Percentiles rank a stretch among this genome's conserved stretches.
phyloP scores from a whole-genome alignment of 2,888 invertebrate genomes.

The Cotesia congregata region DNA sequence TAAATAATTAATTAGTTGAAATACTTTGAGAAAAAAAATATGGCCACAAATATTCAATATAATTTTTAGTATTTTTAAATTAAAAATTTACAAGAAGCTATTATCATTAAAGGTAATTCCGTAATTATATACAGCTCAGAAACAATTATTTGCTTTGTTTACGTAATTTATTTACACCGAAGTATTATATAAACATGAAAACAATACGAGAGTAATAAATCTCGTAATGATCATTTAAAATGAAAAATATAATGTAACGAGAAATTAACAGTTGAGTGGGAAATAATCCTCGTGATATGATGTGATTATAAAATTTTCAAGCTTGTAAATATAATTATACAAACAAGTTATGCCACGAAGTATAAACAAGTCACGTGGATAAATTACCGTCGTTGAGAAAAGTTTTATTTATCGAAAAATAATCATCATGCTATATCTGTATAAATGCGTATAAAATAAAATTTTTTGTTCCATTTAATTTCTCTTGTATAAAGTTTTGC shows the following conservation, averaged over 20 bases:
- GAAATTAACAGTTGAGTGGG: not conserved
- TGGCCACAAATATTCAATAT: not conserved
- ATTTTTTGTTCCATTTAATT: not conserved
- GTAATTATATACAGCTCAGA: not conserved
- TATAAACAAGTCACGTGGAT: too few species aligned
- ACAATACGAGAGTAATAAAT: not conserved
- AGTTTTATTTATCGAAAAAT: too few species aligned
- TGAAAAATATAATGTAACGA: not conserved
- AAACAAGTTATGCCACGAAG: too few species aligned
- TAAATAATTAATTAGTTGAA: too few species aligned
- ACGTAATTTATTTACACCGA: not conserved
- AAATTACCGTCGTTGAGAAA: too few species aligned
- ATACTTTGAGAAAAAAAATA: too few species aligned
- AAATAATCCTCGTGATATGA: not conserved
- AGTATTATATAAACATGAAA: not conserved
- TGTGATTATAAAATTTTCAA: not conserved
- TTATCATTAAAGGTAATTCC: not conserved
- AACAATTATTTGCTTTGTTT: not conserved
- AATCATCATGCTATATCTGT: not conserved
- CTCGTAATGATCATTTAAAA: not conserved
- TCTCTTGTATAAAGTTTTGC: slow-evolving; percentile 5
- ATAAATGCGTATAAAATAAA: not conserved
- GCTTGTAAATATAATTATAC: not conserved
- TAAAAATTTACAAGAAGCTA: not conserved
- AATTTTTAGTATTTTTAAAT: not conserved